Evolutionary conservation across 2,113 vertebrate genomes (phyloP).

Genomic region (Garra rufa): DNA sequence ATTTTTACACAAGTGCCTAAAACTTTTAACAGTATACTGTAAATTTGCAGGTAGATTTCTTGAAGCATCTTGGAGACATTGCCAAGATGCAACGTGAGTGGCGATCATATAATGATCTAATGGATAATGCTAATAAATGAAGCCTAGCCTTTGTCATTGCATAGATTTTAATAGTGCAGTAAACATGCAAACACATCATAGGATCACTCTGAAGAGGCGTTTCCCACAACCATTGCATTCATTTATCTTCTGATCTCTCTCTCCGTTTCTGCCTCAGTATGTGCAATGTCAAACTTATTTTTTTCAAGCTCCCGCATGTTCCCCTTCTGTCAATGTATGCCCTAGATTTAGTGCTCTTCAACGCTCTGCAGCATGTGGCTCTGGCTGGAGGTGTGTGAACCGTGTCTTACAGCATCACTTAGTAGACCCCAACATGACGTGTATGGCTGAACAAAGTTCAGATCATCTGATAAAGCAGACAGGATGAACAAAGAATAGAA

Average conservation of each 20-base stretch:
- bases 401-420: constrained; percentile 7
- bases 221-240: not conserved
- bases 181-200: not conserved
- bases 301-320: not conserved
- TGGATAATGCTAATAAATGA: not conserved
- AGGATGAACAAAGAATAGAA: not conserved
- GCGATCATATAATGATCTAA: not conserved
- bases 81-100: too few species aligned
- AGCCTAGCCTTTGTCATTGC: not conserved
- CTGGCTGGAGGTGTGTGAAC: constrained; percentile 17
- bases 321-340: constrained; percentile 31
- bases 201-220: not conserved
- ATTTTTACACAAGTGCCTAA: too few species aligned
- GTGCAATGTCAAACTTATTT: not conserved
- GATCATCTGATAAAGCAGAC: not conserved
- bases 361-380: constrained; percentile 38
- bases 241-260: constrained; percentile 9
- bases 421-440: constrained; percentile 25
- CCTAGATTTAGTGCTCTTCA: constrained; percentile 47
- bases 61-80: too few species aligned
- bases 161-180: not conserved
- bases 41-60: too few species aligned
- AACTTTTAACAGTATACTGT: too few species aligned
- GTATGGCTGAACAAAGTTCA: constrained; percentile 1
- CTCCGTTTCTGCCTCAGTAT: constrained; percentile 1